phyloP scores from a whole-genome alignment of 2,888 invertebrate species.

The Ceriagrion tenellum region DNA sequence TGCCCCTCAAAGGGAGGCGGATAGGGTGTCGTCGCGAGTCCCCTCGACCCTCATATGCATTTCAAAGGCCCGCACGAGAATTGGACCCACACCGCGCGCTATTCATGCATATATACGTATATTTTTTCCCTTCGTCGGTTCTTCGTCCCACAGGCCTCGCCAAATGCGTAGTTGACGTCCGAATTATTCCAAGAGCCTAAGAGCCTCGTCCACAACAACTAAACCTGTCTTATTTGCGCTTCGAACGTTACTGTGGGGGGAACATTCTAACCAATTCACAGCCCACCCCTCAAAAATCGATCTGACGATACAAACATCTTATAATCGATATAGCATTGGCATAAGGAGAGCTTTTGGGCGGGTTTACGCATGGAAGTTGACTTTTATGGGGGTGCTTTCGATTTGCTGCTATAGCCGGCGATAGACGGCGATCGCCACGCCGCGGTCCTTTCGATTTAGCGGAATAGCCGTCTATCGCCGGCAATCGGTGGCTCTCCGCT shows the following conservation, averaged over 20 bases:
- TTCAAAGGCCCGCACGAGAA: conserved; percentile 11
- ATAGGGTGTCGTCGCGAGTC: neutral
- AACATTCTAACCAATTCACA: neutral
- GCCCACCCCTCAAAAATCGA: neutral
- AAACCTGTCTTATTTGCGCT: too few relatives aligned
- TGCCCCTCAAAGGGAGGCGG: neutral
- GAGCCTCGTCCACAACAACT: too few relatives aligned
- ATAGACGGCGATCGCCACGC: too few relatives aligned
- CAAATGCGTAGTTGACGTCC: conserved; percentile 29
- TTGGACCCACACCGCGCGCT: neutral
- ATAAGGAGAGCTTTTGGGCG: too few relatives aligned
- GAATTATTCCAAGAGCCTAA: conserved; percentile 13
- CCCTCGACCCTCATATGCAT: conserved; percentile 29
- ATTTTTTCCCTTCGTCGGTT: neutral
- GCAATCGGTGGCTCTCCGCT: too few relatives aligned
- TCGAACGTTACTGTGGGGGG: neutral
- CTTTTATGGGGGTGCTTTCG: too few relatives aligned
- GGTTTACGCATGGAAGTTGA: too few relatives aligned
- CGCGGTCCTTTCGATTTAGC: too few relatives aligned
- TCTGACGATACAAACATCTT: too few relatives aligned
- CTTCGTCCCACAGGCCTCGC: neutral
- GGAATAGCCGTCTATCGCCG: too few relatives aligned
- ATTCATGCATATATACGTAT: neutral
- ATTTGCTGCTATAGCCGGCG: too few relatives aligned
- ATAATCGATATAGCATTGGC: too few relatives aligned